Conservation (phyloP, 2,888 invertebrate genomes). For the Eupeodes latifasciatus region DNA sequence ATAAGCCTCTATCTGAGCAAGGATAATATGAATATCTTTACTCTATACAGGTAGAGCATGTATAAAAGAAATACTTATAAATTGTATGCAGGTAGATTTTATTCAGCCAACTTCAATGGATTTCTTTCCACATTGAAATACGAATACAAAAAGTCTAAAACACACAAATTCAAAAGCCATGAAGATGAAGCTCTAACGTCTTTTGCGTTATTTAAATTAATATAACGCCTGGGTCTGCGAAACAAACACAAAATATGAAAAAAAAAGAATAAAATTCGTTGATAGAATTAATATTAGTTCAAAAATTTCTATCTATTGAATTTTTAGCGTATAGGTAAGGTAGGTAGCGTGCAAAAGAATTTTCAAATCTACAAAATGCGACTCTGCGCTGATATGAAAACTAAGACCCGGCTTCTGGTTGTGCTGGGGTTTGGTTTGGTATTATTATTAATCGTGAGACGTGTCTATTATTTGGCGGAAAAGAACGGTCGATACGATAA, state of each 20-base stretch:
- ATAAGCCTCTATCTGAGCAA: not conserved
- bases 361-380: constrained; percentile 1
- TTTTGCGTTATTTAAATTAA: constrained; percentile 11
- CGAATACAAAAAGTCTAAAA: not conserved
- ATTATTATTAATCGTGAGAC: constrained; percentile 49
- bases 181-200: not conserved
- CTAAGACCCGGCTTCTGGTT: not conserved
- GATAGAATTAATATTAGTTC: constrained; percentile 20
- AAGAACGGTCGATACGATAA: constrained; percentile 39
- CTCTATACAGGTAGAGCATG: no score
- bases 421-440: not conserved
- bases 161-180: constrained; percentile 23
- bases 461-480: constrained; percentile 55
- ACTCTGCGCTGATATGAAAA: not conserved
- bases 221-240: not conserved
- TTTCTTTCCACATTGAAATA: not conserved
- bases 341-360: not conserved
- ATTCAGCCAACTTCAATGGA: constrained; percentile 16
- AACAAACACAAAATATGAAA: not conserved
- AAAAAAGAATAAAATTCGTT: not conserved
- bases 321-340: not conserved
- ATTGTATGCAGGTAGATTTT: constrained; percentile 18
- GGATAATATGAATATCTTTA: not conserved
- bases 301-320: constrained; percentile 22
- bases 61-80: not conserved